Evolutionary conservation across 2,113 vertebrate species (phyloP).

Genomic region (Epinephelus fuscoguttatus): DNA sequence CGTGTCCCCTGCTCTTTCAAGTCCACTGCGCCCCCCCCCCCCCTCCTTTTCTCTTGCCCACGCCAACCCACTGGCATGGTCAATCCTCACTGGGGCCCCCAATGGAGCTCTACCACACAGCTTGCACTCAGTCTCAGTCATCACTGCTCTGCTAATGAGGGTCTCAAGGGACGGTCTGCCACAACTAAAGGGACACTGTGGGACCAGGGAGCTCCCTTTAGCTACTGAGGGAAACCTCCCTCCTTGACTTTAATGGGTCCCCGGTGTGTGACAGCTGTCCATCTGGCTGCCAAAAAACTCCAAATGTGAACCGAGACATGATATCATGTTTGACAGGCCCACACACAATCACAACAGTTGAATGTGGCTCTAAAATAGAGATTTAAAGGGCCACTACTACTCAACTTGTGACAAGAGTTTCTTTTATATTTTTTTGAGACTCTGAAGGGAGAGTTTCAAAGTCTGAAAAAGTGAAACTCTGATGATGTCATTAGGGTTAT

Average conservation of each 20-base stretch:
- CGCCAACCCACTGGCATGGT: constrained; percentile 53
- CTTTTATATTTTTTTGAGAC: too few species aligned
- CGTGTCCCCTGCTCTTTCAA: constrained; percentile 73
- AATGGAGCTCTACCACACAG: constrained; percentile 53
- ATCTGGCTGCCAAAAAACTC: constrained; percentile 48
- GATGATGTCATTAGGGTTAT: too few species aligned
- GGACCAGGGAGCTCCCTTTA: constrained; percentile 48
- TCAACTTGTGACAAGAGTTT: too few species aligned
- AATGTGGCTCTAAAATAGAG: not conserved
- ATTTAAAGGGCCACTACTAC: constrained; percentile 11
- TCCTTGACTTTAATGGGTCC: constrained; percentile 15
- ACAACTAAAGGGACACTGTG: constrained; percentile 58
- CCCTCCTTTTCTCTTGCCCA: constrained; percentile 34
- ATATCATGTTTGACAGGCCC: constrained; percentile 8
- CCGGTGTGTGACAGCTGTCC: constrained; percentile 57
- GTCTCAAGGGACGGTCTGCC: constrained; percentile 60
- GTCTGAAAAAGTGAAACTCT: too few species aligned
- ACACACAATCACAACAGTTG: not conserved
- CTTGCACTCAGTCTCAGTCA: constrained; percentile 65
- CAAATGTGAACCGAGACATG: not conserved
- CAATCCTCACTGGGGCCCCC: constrained; percentile 46
- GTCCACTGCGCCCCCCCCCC: constrained; percentile 58
- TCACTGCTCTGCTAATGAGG: constrained; percentile 80
- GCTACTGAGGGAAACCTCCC: constrained; percentile 46
- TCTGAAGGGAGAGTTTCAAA: too few species aligned